phyloP scores from a whole-genome alignment of 2,797 vertebrate species.

The Bufotes viridis region DNA sequence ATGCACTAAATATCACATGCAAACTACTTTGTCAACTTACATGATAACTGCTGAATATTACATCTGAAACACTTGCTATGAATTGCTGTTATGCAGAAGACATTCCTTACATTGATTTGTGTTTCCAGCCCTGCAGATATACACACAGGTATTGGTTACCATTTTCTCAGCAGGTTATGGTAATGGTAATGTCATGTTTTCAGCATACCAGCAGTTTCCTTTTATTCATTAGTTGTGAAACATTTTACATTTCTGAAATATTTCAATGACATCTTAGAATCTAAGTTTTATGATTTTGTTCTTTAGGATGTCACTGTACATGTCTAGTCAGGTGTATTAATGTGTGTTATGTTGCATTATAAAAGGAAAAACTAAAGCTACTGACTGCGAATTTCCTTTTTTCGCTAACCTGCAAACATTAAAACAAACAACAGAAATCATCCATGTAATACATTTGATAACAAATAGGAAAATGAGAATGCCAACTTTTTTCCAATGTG shows the following conservation, averaged over 20 bases:
- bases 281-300: neutral
- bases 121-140: slow-evolving; percentile 22
- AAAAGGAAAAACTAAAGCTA: neutral
- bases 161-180: neutral
- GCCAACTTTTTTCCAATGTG: no score
- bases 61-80: neutral
- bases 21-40: neutral
- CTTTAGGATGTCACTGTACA: neutral
- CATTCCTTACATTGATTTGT: slow-evolving; percentile 4
- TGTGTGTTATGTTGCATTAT: neutral
- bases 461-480: no score
- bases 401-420: no score
- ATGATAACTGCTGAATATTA: neutral
- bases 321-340: neutral
- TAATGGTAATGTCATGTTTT: neutral
- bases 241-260: slow-evolving; percentile 11
- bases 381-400: neutral
- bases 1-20: neutral
- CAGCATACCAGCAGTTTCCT: neutral
- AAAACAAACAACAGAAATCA: no score
- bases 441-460: no score
- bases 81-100: neutral
- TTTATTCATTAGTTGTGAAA: neutral
- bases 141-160: slow-evolving; percentile 52
- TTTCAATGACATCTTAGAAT: slow-evolving; percentile 6